Evolutionary conservation across 2,888 invertebrate genomes (phyloP).

Genomic region (Cheilosia impressa): DNA sequence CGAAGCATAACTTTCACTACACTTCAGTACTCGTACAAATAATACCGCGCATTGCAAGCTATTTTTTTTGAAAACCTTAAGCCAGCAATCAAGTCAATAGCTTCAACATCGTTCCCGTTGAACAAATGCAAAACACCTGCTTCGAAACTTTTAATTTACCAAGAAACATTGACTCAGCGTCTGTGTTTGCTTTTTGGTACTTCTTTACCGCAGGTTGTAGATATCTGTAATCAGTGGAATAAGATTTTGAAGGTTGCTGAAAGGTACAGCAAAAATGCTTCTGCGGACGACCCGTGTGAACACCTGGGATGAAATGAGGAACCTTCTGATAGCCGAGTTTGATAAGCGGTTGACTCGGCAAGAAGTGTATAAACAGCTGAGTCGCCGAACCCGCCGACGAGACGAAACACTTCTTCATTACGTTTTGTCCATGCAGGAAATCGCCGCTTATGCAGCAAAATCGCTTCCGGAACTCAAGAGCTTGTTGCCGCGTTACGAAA

Average conservation of each 20-base stretch:
- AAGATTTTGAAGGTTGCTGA: background rate
- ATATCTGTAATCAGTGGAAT: too few species aligned
- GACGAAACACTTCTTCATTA: constrained; percentile 21
- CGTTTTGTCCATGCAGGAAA: background rate
- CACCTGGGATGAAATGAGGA: background rate
- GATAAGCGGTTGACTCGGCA: background rate
- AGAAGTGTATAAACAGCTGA: constrained; percentile 16
- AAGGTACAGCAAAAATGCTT: background rate
- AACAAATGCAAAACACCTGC: too few species aligned
- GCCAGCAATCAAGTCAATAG: too few species aligned
- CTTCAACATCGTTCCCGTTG: too few species aligned
- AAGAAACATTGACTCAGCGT: too few species aligned
- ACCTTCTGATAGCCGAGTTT: background rate
- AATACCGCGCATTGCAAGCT: too few species aligned
- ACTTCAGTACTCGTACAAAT: too few species aligned
- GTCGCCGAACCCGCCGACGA: constrained; percentile 1
- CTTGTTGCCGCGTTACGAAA: constrained; percentile 36
- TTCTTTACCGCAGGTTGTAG: too few species aligned
- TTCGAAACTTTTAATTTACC: too few species aligned
- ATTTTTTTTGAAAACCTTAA: too few species aligned
- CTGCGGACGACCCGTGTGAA: background rate
- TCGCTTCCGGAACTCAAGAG: constrained; percentile 36
- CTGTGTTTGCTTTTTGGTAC: too few species aligned
- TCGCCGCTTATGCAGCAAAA: constrained; percentile 1
- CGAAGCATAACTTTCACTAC: too few species aligned